phyloP scores from a whole-genome alignment of 2,888 invertebrate genomes.

The Harmothoe impar region DNA sequence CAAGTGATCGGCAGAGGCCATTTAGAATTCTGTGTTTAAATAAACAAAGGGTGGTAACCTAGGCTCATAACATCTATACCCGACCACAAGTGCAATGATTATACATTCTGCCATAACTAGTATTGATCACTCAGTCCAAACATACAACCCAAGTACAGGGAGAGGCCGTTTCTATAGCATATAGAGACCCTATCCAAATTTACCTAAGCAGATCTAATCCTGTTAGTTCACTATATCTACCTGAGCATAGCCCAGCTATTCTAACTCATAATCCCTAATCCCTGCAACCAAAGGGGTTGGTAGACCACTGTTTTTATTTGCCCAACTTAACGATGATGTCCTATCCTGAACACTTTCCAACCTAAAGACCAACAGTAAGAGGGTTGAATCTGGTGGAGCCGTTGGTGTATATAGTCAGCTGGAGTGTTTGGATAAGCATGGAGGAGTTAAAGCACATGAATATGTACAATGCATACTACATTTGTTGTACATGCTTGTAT shows the following conservation, averaged over 20 bases:
- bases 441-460: background rate
- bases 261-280: slow-evolving; percentile 36
- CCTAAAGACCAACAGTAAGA: background rate
- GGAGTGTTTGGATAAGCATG: background rate
- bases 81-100: background rate
- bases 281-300: background rate
- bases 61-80: background rate
- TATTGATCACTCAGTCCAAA: background rate
- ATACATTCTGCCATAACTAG: background rate
- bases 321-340: background rate
- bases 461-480: background rate
- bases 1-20: background rate
- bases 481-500: background rate
- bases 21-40: background rate
- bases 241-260: background rate
- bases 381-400: background rate
- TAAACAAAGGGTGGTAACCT: slow-evolving; percentile 5
- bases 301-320: slow-evolving; percentile 22
- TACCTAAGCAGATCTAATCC: slow-evolving; percentile 18
- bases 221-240: slow-evolving; percentile 20
- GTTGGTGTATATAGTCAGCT: background rate
- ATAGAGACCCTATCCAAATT: slow-evolving; percentile 28
- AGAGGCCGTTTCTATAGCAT: background rate
- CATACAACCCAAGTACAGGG: background rate
- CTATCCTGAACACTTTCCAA: background rate